Evolutionary conservation across 2,797 vertebrate genomes (phyloP).

Genomic region (Liasis olivaceus): DNA sequence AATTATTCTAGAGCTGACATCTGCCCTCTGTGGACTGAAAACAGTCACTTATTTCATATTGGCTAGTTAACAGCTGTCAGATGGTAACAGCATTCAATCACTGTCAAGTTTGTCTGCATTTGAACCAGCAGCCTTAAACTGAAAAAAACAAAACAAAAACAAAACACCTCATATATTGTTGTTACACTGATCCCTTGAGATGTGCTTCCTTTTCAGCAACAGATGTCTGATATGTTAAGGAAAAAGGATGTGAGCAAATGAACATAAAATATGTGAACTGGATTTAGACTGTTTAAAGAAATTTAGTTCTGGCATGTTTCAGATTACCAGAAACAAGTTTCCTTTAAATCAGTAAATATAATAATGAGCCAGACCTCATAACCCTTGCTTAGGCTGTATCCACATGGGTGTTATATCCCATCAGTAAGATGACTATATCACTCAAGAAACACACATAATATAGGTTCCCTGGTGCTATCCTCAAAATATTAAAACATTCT

Average conservation of each 20-base stretch:
- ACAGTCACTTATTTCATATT: conserved; percentile 13
- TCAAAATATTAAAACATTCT: neutral
- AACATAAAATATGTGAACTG: conserved; percentile 12
- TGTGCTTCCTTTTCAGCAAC: neutral
- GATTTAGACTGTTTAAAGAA: neutral
- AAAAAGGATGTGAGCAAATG: neutral
- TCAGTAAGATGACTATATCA: neutral
- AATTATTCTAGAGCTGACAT: conserved; percentile 17
- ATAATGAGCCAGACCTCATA: neutral
- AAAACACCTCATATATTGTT: neutral
- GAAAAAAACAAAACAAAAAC: conserved; percentile 20
- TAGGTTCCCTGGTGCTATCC: neutral
- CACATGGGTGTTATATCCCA: neutral
- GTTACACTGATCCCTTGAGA: neutral
- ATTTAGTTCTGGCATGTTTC: neutral
- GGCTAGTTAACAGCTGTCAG: conserved; percentile 53
- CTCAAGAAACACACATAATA: neutral
- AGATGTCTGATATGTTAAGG: conserved; percentile 30
- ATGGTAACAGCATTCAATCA: conserved; percentile 25
- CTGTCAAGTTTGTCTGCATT: conserved; percentile 1
- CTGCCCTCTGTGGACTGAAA: conserved; percentile 47
- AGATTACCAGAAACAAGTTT: neutral
- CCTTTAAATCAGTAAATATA: neutral
- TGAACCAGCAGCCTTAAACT: conserved; percentile 37
- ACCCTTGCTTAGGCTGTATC: neutral